Base-by-base conservation (phyloP, 2,888 invertebrate genomes). In the Cryptocheilus praepositus region DNA sequence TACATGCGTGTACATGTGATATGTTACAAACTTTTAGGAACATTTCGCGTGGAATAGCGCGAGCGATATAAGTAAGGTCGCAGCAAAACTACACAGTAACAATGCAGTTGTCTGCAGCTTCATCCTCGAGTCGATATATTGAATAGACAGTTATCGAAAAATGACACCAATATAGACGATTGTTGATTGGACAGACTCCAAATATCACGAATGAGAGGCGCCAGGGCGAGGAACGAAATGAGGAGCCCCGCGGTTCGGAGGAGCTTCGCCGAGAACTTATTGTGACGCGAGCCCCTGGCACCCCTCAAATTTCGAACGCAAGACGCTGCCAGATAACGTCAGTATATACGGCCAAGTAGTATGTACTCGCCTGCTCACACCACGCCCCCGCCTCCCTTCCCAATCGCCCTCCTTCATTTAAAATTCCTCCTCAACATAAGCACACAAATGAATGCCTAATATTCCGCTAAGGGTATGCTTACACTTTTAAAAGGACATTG, bases 1-100 rank as follows among this genome's bases (percentile, higher is more conserved):
- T 73, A 67, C 59, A 61, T 67, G 67, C 65, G 76, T 74, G 71
- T 72, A 68, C 80, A 79, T 72, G 80, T 86, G 87, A 87, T 87
- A 87, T 88, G 86, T 86, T 87, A 87, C 86, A 87, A 86, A 86
- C 78, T 85, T 86, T 85, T 86, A 86, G 87, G 86, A 86, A 86
- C 86, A 85, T 86, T 86, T 85, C 83, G 83, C 85, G 83, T 83
- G 81, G 83, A 82, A 81, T 80, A 77, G 76, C 81, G 82, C 84
- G 85, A 86, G 80, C 84, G 81, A 78, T 77, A 73, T 77, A 76
- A 67, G 64, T 79, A 76, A 73, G 80, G 64, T 81, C 82, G 85
- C 83, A 85, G 82, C 76, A 69, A 79, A 84, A 81, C 81, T 81
- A 82, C 85, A 82, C 77, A 79, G 82, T 74, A 80, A 85, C 74